These are phyloP conservation scores for Lagopus muta DNA, from an alignment of 2,113 vertebrate genomes.

Conservation along the genomic window DNA sequence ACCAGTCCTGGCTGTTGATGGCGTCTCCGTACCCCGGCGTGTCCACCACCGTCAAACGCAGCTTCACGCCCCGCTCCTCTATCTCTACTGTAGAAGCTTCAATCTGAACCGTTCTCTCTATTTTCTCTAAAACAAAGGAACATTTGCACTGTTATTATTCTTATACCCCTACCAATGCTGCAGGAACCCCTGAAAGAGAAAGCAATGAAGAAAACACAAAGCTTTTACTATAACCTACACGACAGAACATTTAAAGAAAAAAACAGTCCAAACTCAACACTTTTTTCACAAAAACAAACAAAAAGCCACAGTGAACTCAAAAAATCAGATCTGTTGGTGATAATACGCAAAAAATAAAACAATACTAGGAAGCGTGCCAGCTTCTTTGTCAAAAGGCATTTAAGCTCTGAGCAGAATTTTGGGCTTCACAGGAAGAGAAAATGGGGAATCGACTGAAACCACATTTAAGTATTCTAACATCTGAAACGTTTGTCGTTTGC, in stretches of 20 bases:
- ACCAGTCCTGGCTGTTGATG: constrained; percentile 96
- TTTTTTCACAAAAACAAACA: not conserved
- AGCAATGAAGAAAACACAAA: not conserved
- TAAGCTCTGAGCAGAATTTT: not conserved
- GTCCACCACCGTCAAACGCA: constrained; percentile 92
- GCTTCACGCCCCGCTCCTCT: constrained; percentile 93
- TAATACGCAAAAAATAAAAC: not conserved
- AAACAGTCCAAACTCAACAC: not conserved
- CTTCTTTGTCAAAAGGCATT: not conserved
- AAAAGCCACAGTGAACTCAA: not conserved
- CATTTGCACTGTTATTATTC: not conserved
- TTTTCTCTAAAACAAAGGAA: constrained; percentile 84
- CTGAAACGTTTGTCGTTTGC: not conserved
- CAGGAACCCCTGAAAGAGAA: not conserved
- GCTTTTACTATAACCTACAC: not conserved
- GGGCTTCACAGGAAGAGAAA: not conserved
- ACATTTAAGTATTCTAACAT: not conserved
- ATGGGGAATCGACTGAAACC: not conserved
- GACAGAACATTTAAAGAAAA: not conserved
- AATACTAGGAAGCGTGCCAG: not conserved
- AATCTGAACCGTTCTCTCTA: constrained; percentile 93
- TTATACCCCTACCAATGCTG: not conserved
- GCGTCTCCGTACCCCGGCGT: constrained; percentile 93
- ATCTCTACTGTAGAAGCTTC: constrained; percentile 95
- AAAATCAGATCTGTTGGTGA: not conserved